phyloP scores from a whole-genome alignment of 2,888 invertebrate species.

The Allygus modestus region DNA sequence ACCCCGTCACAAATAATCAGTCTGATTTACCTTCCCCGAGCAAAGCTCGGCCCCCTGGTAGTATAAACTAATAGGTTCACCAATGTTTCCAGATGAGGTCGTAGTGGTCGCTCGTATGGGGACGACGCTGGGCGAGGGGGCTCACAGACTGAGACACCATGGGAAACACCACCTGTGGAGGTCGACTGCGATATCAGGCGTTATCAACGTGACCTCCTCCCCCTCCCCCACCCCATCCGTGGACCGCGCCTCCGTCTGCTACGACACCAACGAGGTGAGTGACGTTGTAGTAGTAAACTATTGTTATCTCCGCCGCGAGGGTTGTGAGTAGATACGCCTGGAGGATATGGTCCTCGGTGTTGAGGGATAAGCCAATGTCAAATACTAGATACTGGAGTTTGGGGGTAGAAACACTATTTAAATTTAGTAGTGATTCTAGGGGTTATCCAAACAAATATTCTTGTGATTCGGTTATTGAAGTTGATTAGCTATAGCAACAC shows the following conservation, averaged over 20 bases:
- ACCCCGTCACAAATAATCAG: too few relatives aligned
- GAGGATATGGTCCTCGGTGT: too few relatives aligned
- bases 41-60: too few relatives aligned
- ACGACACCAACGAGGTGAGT: constrained; percentile 49
- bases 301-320: neutral
- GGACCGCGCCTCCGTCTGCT: constrained; percentile 46
- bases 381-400: too few relatives aligned
- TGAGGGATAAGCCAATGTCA: too few relatives aligned
- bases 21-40: too few relatives aligned
- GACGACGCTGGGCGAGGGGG: neutral
- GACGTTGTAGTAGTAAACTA: neutral
- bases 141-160: constrained; percentile 57
- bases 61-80: too few relatives aligned
- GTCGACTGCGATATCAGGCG: neutral
- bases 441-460: too few relatives aligned
- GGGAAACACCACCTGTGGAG: constrained; percentile 60
- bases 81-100: neutral
- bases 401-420: too few relatives aligned
- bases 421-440: too few relatives aligned
- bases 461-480: too few relatives aligned
- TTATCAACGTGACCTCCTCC: constrained; percentile 15
- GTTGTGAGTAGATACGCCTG: neutral
- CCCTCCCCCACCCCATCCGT: neutral
- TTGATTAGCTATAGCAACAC: too few relatives aligned
- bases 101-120: neutral